Base-by-base conservation (phyloP, 2,797 vertebrate species). In the Acanthornis magna region DNA sequence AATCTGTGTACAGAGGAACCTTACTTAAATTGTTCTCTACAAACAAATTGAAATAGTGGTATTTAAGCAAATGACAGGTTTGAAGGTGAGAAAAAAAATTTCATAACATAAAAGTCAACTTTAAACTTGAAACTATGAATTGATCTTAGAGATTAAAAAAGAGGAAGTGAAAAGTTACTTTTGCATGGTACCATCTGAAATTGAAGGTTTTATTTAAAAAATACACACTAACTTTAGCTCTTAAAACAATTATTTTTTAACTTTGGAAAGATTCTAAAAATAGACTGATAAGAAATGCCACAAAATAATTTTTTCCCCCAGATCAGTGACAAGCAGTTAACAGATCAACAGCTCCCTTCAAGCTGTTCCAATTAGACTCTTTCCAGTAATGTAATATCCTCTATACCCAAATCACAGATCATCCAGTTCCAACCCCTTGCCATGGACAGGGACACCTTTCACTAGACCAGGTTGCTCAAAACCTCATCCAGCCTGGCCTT, bases 161-260 rank as follows among this genome's bases (percentile, higher is more conserved):
- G 65, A 80, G 85, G 38, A 89, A 95, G 72, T 62, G 19, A 68
- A 89, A 91, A 71, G 53, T 65, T 77, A 72, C 63, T 90, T 95
- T 68, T 90, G 32, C 23, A 55, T 10, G 8, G 27, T n/a, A 85
- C 9, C 25, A 71, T 10, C 22, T 67, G 47, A 94, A 91, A 93
- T 65, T 18, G 57, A 65, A 74, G 7, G 4, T 66, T 79, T 88
- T 78, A 42, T 54, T 81, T 58, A 7, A 73, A 77, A 92, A 89
- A 50, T 22, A 71, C 11, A 66, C 5, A 34, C 19, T 62, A 79
- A 54, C 57, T 80, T 74, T 16, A 85, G 27, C n/a, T 85, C 38
- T 74, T 61, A 38, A 82, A 87, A 82, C 25, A 45, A 25, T 29
- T 71, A 38, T 65, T 80, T 89, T 77, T 90, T 47, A 47, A 80